Percentiles rank a stretch among this genome's conserved stretches.
phyloP scores from a whole-genome alignment of 2,797 vertebrate species.

The Enteromius trimaculatus region DNA sequence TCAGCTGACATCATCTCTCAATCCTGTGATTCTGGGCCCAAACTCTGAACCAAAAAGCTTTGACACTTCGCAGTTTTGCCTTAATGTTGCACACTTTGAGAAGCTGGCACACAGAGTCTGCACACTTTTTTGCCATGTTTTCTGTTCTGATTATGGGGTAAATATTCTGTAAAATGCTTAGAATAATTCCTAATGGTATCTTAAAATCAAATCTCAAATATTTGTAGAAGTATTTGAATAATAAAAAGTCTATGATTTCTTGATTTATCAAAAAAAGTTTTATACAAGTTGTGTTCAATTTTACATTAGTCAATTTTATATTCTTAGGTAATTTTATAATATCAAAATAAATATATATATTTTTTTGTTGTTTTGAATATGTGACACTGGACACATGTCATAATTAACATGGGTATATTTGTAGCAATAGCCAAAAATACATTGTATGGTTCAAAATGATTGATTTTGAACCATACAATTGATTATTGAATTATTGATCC shows the following conservation, averaged over 20 bases:
- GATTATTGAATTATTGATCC: too few relatives aligned
- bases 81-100: conserved; percentile 8
- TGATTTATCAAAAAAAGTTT: background rate
- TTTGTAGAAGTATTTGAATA: background rate
- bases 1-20: background rate
- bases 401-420: too few relatives aligned
- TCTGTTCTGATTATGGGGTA: background rate
- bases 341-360: too few relatives aligned
- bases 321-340: too few relatives aligned
- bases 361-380: too few relatives aligned
- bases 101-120: background rate
- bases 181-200: background rate
- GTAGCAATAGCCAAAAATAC: too few relatives aligned
- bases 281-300: too few relatives aligned
- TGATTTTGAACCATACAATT: too few relatives aligned
- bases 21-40: background rate
- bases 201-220: background rate
- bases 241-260: background rate
- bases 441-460: too few relatives aligned
- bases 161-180: too few relatives aligned
- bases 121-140: background rate
- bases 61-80: conserved; percentile 7
- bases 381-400: too few relatives aligned
- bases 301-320: too few relatives aligned
- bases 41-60: conserved; percentile 4